Base-by-base conservation (phyloP, 2,797 vertebrate species). In the Podarcis lilfordi region DNA sequence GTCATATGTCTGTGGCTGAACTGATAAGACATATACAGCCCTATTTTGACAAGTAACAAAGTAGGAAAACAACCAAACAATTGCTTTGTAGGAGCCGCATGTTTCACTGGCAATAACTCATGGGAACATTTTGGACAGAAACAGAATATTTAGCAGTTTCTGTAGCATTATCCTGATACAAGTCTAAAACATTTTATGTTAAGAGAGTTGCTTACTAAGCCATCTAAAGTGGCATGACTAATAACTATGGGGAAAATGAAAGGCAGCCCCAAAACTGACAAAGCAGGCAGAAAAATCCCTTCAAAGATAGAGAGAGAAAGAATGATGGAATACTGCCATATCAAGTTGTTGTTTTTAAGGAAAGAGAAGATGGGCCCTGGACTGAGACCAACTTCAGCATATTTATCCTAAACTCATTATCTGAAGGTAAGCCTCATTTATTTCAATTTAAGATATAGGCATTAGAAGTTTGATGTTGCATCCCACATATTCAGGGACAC, bases 21-120 rank as follows among this genome's bases (percentile, higher is more conserved):
- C 93, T 92, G 91, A 95, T 95, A 96, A 95, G 93, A 74, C 37
- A 50, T 66, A 87, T 88, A 88, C 82, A 2, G 0, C 1, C 1
- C 32, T 85, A 86, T 84, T 91, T 66, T 92, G 92, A 90, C 72
- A 80, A 75, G 86, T 85, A 86, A 88, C 82, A 68, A 76, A 91
- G 5, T 3, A 50, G 61, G 74, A 83, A 87, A 86, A 92, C 5
- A 27, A 43, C 4, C 13, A 45, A 1, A 82, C 71, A 50, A 72
- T 74, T 71, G 74, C 81, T 82, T 86, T 80, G 35, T 35, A 50
- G 1, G 0, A 92, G 84, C 82, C 89, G 84, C 89, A 50, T 3
- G 0, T 32, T 91, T 92, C 92, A 89, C 88, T 91, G 61, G 75
- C 90, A 85, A 85, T 64, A 91, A 89, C 76, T 80, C 88, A 77